Evolutionary conservation across 2,888 invertebrate species (phyloP).

Genomic region (Apomyelois bistriatella): DNA sequence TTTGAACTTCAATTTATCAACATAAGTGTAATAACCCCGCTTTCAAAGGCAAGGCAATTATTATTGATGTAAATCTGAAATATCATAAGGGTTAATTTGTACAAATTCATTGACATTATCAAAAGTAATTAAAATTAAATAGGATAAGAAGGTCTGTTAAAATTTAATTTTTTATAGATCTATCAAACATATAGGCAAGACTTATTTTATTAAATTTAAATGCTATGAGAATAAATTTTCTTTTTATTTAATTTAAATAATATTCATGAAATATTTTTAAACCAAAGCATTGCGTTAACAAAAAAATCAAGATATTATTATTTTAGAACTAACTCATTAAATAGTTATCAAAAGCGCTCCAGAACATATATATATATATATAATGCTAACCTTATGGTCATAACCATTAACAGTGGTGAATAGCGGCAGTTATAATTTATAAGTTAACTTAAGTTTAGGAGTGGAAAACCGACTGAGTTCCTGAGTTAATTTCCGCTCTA

Average conservation of each 20-base stretch:
- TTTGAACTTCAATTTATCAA: background rate
- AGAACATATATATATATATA: no score
- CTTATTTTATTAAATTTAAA: no score
- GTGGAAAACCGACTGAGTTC: background rate
- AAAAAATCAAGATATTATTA: no score
- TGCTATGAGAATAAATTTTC: no score
- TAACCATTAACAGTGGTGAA: background rate
- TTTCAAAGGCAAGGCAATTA: background rate
- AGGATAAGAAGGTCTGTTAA: background rate
- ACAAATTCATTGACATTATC: background rate
- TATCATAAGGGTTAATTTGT: background rate
- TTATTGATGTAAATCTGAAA: background rate
- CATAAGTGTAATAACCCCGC: background rate
- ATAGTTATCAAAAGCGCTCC: no score
- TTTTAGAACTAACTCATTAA: no score
- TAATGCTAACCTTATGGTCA: background rate
- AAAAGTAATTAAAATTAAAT: background rate
- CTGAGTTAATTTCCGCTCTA: slow-evolving; percentile 7
- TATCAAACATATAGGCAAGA: no score
- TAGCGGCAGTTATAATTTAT: slow-evolving; percentile 1
- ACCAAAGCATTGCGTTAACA: no score
- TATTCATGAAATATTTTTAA: background rate
- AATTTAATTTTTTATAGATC: no score
- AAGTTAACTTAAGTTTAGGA: slow-evolving; percentile 1
- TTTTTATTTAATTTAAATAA: background rate